A percentile compares a stretch with the other conserved stretches of the same genome.
Evolutionary conservation across 2,113 vertebrate genomes (phyloP).

Genomic region (Gracilinanus agilis): DNA sequence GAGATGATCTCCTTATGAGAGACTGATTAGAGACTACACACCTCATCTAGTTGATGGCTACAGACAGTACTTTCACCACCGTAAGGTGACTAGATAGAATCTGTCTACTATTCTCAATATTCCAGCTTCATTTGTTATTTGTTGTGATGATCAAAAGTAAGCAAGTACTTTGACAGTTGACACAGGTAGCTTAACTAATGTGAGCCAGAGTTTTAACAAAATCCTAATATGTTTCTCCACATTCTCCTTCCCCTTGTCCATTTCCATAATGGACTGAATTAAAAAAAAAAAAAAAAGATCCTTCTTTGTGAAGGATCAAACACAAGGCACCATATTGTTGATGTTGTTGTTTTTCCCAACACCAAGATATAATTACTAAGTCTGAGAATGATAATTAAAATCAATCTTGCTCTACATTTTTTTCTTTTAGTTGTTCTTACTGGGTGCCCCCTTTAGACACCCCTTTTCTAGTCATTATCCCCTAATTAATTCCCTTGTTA

Average conservation of each 20-base stretch:
- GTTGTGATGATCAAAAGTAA: neutral
- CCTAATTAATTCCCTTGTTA: constrained; percentile 87
- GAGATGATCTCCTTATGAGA: constrained; percentile 50
- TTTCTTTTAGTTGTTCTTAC: constrained; percentile 75
- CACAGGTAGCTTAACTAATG: constrained; percentile 30
- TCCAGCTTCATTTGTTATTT: neutral
- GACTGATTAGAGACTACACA: constrained; percentile 60
- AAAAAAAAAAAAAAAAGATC: constrained; percentile 57
- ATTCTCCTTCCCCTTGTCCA: constrained; percentile 32
- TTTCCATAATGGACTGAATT: constrained; percentile 75
- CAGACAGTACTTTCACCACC: constrained; percentile 7
- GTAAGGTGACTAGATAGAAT: neutral
- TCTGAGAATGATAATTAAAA: constrained; percentile 71
- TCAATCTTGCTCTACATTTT: constrained; percentile 79
- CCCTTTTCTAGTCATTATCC: constrained; percentile 81
- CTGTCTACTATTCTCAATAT: neutral
- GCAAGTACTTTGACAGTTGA: neutral
- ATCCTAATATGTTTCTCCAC: neutral
- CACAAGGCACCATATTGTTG: constrained; percentile 79
- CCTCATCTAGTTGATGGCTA: constrained; percentile 57
- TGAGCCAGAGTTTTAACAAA: constrained; percentile 27
- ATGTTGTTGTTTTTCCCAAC: constrained; percentile 24
- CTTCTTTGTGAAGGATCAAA: constrained; percentile 72
- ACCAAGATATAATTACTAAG: constrained; percentile 63
- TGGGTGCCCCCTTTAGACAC: constrained; percentile 75